Percentiles rank a stretch among this genome's conserved stretches.
Conservation (phyloP, 2,888 invertebrate genomes). For the Shargacucullia verbasci region DNA sequence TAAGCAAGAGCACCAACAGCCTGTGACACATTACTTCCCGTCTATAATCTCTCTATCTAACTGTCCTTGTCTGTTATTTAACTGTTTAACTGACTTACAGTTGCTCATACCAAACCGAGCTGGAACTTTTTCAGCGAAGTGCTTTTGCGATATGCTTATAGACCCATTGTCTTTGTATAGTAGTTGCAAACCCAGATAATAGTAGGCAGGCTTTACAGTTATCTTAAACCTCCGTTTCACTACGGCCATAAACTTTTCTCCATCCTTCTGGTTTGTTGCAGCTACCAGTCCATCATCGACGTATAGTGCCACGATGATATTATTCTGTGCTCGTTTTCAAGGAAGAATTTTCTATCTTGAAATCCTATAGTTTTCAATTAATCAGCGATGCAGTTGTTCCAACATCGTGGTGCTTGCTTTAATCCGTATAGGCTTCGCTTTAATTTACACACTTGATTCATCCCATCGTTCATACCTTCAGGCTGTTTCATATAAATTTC, state of each 20-base stretch:
- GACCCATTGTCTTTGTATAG: background rate
- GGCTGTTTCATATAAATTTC: background rate
- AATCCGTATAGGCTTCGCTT: no score
- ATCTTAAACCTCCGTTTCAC: background rate
- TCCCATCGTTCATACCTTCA: background rate
- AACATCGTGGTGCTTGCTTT: no score
- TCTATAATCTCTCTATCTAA: no score
- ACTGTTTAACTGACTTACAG: background rate
- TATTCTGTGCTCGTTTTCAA: background rate
- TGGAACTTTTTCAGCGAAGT: background rate
- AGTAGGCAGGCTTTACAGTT: background rate
- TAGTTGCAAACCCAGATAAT: no score
- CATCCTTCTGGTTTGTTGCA: background rate
- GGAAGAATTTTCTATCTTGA: background rate
- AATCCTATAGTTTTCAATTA: background rate
- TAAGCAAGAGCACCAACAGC: background rate
- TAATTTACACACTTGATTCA: no score
- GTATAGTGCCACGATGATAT: background rate
- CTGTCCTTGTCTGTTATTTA: no score
- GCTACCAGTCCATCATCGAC: background rate
- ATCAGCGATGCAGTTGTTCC: no score
- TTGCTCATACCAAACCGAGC: background rate
- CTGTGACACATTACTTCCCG: no score
- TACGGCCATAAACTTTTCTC: background rate
- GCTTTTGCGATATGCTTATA: background rate